These are phyloP conservation scores for Agrotis ipsilon DNA, from an alignment of 2,888 invertebrate genomes.

Conservation along the genomic window DNA sequence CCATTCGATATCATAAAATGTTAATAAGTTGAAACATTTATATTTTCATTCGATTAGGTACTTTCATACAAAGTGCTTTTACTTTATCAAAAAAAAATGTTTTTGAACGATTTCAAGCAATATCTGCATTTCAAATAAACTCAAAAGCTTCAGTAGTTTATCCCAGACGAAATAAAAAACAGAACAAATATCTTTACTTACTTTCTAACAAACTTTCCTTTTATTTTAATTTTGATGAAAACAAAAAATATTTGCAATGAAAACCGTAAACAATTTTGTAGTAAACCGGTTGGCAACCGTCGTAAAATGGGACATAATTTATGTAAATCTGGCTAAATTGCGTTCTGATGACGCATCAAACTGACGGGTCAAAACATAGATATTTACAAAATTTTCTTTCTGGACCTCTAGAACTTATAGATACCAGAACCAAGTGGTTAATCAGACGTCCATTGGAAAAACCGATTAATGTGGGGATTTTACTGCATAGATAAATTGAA, in stretches of 20 bases:
- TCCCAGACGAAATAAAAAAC: neutral
- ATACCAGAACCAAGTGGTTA: too few relatives aligned
- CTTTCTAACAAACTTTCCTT: too few relatives aligned
- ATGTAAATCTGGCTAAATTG: slow-evolving; percentile 27
- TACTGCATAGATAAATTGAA: too few relatives aligned
- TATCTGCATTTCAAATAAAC: slow-evolving; percentile 18
- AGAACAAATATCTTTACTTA: neutral
- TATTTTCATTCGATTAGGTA: neutral
- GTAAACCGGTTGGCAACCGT: neutral
- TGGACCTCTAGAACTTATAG: too few relatives aligned
- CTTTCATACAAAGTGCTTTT: neutral
- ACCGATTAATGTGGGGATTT: too few relatives aligned
- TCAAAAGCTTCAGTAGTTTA: neutral
- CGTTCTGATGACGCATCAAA: slow-evolving; percentile 2
- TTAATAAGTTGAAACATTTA: neutral
- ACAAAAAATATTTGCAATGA: neutral
- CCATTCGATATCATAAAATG: neutral
- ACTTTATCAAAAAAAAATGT: neutral
- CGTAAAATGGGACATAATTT: slow-evolving; percentile 42
- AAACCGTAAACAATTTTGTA: neutral
- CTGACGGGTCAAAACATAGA: neutral
- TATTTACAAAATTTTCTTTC: neutral
- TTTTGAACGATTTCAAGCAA: neutral
- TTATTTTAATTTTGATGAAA: too few relatives aligned
- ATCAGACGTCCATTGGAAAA: too few relatives aligned